Evolutionary conservation across 2,113 vertebrate species (phyloP), one percentile per base, ranked within the genome.

Genomic region (Aramus guarauna): DNA sequence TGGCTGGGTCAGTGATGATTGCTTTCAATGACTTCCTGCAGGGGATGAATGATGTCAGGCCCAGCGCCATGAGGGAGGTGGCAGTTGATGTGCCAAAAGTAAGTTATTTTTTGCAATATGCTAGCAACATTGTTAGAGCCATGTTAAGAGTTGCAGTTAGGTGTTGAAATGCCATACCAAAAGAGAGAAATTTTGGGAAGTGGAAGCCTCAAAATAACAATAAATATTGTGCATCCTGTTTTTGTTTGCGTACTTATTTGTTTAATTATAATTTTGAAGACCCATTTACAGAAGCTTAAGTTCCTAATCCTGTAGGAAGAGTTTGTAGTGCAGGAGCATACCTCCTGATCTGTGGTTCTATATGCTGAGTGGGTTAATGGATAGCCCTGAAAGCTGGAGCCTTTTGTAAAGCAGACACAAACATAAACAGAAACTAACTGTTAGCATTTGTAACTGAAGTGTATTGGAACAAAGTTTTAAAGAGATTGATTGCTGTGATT

Each of bases 51-150:
- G 98, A 98, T 30, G 98, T 99, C 96, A 99, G 99, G 96, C 99
- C 99, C 95, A 99, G 99, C 12, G 99, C 99, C 88, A 99, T 99
- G 99, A 99, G 99, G 96, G 99, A 99, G 94, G 99, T 99, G 68
- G 98, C 99, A 56, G 97, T 99, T 14, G 99, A 99, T 77, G 98
- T 99, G 58, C 99, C 99, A 76, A 99, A 98, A 98, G 99, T 99
- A 97, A 98, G 98, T 98, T 67, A 52, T 96, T 83, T 79, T 76
- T 67, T 88, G 69, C 43, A 75, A 3, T 37, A 26, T 4, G 16
- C 18, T 47, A 63, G 52, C 59, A 62, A 80, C 82, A 29, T 95
- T 93, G 92, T 97, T 96, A 96, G 90, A 95, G 96, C 36, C 55
- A 15, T 0, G 0, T 24, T 26, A 43, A 52, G 36, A 88, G 90